Evolutionary conservation across 2,113 vertebrate species (phyloP).

Genomic region (Indri indri): DNA sequence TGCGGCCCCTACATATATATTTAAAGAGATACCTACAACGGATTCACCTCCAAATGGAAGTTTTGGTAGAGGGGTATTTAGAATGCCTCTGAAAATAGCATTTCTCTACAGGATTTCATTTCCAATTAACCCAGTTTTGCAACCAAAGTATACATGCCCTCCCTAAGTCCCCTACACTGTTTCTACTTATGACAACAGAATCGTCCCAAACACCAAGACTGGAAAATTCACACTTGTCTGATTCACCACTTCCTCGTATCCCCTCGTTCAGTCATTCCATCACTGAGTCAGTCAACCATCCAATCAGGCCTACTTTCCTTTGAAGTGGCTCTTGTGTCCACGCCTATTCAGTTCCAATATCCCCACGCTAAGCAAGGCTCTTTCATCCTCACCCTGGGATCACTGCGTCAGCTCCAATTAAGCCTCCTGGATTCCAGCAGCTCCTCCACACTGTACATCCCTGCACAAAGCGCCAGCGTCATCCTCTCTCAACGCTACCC

Average conservation of each 20-base stretch:
- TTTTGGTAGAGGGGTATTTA: slow-evolving; percentile 5
- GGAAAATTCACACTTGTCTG: not conserved
- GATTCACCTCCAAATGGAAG: slow-evolving; percentile 56
- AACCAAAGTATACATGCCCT: not conserved
- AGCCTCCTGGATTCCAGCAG: not conserved
- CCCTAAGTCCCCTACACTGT: not conserved
- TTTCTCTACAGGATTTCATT: slow-evolving; percentile 28
- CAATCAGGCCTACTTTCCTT: not conserved
- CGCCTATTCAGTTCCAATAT: not conserved
- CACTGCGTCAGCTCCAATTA: not conserved
- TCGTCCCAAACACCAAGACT: not conserved
- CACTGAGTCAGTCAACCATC: not conserved
- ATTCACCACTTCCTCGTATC: not conserved
- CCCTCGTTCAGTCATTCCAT: not conserved
- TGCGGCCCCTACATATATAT: slow-evolving; percentile 54
- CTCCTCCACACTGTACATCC: not conserved
- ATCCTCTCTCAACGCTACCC: not conserved
- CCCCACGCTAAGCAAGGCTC: not conserved
- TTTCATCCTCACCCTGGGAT: not conserved
- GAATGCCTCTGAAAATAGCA: slow-evolving; percentile 13
- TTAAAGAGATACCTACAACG: slow-evolving; percentile 70
- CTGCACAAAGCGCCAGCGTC: not conserved
- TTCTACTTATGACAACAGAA: not conserved
- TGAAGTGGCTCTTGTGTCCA: not conserved
- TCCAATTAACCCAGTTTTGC: slow-evolving; percentile 23